Base-by-base conservation (phyloP, 2,113 vertebrate species). In the Cochlearius cochlearius region DNA sequence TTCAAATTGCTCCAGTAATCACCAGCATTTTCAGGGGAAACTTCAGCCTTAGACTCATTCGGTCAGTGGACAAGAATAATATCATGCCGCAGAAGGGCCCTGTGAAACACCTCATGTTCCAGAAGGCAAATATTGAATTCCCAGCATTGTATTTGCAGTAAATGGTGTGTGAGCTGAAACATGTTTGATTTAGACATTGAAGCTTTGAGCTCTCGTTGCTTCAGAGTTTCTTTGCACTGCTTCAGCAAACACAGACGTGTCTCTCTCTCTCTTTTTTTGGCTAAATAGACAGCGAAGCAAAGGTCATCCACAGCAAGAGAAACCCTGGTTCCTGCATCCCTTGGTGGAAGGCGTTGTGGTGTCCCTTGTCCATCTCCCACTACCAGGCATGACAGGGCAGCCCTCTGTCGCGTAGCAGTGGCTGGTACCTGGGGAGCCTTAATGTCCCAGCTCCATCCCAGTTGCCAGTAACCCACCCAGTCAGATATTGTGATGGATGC, bases 91-190 rank as follows among this genome's bases (percentile, higher is more conserved):
- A 20, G 90, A 73, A 64, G 56, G 49, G 66, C 69, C 77, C 78
- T 4, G 39, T 6, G 76, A 63, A 59, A 38, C 68, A 59, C 72
- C 69, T 74, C 23, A 0, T 58, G 64, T 78, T 95, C 86, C 84
- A 67, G 29, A 15, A 78, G 94, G 91, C 71, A 96, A 96, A 95
- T 56, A 89, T 29, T 89, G 95, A 94, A 94, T 90, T 81, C 56
- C 69, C 58, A 78, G 69, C 39, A 4, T 32, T 85, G 77, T 78
- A 45, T 36, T 79, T 64, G 86, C 80, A 72, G 43, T 17, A 81
- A 92, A 90, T 41, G 87, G 74, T 75, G 69, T 77, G 75, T 55
- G 91, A 91, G 77, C 87, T 72, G 87, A 68, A 93, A 94, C 17
- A 26, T 27, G 84, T 82, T 68, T 85, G 94, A 95, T 93, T 97